phyloP scores from a whole-genome alignment of 2,888 invertebrate species.

The Leptarthrus brevirostris region DNA sequence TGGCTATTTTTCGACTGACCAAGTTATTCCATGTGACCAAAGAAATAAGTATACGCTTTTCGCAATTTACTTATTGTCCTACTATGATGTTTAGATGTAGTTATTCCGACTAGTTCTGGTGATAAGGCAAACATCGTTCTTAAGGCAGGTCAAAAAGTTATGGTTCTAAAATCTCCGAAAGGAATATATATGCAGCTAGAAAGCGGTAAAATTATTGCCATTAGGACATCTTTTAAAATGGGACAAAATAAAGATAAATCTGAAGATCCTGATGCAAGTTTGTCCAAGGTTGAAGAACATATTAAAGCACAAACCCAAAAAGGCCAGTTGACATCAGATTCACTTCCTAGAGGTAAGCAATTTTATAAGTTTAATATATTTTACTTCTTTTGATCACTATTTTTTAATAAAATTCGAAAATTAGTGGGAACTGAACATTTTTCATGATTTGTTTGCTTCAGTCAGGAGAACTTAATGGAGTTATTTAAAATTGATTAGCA shows the following conservation, averaged over 20 bases:
- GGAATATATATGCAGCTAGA: slow-evolving; percentile 96
- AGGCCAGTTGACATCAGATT: background rate
- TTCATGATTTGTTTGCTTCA: no score
- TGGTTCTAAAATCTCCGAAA: slow-evolving; percentile 94
- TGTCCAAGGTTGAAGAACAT: slow-evolving; percentile 26
- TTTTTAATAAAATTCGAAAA: no score
- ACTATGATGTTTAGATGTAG: no score
- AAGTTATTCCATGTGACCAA: no score
- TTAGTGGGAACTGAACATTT: no score
- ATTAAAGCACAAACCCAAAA: slow-evolving; percentile 4
- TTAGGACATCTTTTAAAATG: slow-evolving; percentile 68
- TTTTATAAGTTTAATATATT: no score
- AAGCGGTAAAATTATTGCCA: slow-evolving; percentile 94
- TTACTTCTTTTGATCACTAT: no score
- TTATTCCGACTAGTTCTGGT: slow-evolving; percentile 90
- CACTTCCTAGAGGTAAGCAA: slow-evolving; percentile 5
- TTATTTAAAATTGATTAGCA: no score
- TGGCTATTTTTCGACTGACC: no score
- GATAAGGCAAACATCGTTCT: slow-evolving; percentile 90
- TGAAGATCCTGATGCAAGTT: slow-evolving; percentile 13
- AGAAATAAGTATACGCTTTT: no score
- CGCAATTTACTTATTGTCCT: no score
- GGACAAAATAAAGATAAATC: slow-evolving; percentile 56
- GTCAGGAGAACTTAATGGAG: no score
- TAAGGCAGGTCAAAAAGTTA: slow-evolving; percentile 93